A percentile compares a stretch with the other conserved stretches of the same genome.
Evolutionary conservation across 1,140 invertebrate genomes (phyloP).

Genomic region (Polypedilum pembai): DNA sequence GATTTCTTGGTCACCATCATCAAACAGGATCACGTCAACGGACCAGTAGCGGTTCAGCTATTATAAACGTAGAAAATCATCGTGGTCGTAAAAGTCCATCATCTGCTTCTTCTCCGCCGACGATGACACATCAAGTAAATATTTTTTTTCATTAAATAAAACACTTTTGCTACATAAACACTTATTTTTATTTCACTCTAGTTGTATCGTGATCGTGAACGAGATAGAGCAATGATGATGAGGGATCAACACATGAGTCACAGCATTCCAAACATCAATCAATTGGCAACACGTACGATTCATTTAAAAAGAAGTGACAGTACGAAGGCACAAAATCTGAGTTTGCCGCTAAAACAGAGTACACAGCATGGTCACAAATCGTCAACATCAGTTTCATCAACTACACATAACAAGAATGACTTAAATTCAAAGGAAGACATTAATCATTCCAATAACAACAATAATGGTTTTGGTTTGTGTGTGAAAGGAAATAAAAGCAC

Average conservation of each 20-base stretch:
- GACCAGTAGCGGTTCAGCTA: conserved; percentile 12
- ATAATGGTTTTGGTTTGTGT: neutral
- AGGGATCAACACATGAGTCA: conserved; percentile 1
- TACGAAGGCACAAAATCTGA: conserved; percentile 11
- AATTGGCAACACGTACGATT: conserved; percentile 17
- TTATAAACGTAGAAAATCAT: conserved; percentile 10
- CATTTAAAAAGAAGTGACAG: conserved; percentile 21
- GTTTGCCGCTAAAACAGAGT: neutral
- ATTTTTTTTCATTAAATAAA: neutral
- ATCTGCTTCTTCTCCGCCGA: conserved; percentile 64
- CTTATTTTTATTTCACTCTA: neutral
- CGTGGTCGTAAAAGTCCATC: neutral
- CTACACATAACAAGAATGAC: neutral
- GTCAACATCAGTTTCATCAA: neutral
- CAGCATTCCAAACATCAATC: conserved; percentile 23
- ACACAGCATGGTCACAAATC: neutral
- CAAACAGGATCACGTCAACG: neutral
- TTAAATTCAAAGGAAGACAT: neutral
- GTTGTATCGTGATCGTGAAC: conserved; percentile 1
- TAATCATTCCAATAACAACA: neutral
- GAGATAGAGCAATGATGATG: neutral
- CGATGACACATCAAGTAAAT: conserved; percentile 56
- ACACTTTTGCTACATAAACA: too few species aligned
- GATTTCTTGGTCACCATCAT: conserved; percentile 17
- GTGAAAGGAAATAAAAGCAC: conserved; percentile 30